Evolutionary conservation across 1,140 invertebrate species (phyloP).

Genomic region (Homarus americanus): DNA sequence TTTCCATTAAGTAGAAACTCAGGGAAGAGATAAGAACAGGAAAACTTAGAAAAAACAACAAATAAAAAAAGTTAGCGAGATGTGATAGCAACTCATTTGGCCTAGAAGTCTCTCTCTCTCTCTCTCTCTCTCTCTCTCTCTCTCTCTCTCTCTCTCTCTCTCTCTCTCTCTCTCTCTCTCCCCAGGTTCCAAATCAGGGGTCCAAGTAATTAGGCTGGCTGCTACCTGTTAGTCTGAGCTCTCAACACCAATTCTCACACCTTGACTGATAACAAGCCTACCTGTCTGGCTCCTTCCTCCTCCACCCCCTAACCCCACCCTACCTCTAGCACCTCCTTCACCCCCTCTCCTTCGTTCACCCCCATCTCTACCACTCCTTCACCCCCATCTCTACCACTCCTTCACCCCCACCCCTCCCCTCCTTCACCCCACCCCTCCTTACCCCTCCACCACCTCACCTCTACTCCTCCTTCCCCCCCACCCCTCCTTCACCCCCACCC

Average conservation of each 20-base stretch:
- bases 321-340: too few species aligned
- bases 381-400: too few species aligned
- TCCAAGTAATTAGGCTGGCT: not conserved
- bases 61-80: not conserved
- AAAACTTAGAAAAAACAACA: too few species aligned
- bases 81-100: not conserved
- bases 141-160: constrained; percentile 22
- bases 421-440: too few species aligned
- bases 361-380: too few species aligned
- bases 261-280: not conserved
- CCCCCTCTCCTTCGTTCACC: too few species aligned
- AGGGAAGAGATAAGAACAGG: too few species aligned
- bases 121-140: constrained; percentile 22
- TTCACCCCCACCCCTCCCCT: too few species aligned
- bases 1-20: too few species aligned
- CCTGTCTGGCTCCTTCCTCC: not conserved
- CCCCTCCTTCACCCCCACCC: too few species aligned
- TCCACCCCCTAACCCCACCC: not conserved
- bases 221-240: not conserved
- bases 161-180: not conserved
- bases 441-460: too few species aligned
- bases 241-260: not conserved
- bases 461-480: too few species aligned
- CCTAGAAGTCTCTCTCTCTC: not conserved
- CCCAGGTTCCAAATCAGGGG: not conserved